Base-by-base conservation (phyloP, 2,888 invertebrate species). In the Morinoia aosen region DNA sequence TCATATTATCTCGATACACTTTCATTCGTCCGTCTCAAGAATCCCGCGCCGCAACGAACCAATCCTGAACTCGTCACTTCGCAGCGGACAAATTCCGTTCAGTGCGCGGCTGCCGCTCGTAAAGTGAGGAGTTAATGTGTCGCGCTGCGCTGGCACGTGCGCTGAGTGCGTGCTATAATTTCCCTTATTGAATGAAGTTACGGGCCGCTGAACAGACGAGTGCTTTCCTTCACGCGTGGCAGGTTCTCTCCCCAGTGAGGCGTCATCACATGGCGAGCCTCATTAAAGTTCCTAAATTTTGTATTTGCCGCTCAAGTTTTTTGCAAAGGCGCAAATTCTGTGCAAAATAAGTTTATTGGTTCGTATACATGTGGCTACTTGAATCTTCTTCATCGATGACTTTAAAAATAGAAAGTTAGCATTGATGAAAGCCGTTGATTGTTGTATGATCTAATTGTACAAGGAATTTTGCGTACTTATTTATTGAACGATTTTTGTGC, bases 151-250 rank as follows among this genome's bases (percentile, higher is more conserved):
- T 39, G 90, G 39, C 40, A 12, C 16, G 48, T 39, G 19, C 12
- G 12, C 90, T 0, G 33, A 12, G 33, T 48, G 90, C 90, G 90
- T 90, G 90, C 11, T 90, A 48, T 90, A 90, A 90, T 90, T 90
- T 90, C 90, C 90, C 90, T 90, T 90, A 90, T 90, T 90, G 90
- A 90, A 90, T 90, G 90, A 90, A 90, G 90, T 90, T 40, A 11
- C 14, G 90, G 90, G 39, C 90, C 48, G 90, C 48, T 40, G 90
- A 90, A 8, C 90, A 90, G 90, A 90, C 90, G 90, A 90, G 90
- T 90, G 90, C 90, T 90, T 90, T 90, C 90, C 90, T 90, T 90
- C 90, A 90, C 90, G 90, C 40, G 40, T 48, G 39, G 19, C 11
- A 19, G 40, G 19, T 19, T 90, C 90, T 40, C 40, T 90, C 12